These are phyloP conservation scores for Athalia cordata DNA, from an alignment of 2,888 invertebrate genomes.

Conservation along the genomic window DNA sequence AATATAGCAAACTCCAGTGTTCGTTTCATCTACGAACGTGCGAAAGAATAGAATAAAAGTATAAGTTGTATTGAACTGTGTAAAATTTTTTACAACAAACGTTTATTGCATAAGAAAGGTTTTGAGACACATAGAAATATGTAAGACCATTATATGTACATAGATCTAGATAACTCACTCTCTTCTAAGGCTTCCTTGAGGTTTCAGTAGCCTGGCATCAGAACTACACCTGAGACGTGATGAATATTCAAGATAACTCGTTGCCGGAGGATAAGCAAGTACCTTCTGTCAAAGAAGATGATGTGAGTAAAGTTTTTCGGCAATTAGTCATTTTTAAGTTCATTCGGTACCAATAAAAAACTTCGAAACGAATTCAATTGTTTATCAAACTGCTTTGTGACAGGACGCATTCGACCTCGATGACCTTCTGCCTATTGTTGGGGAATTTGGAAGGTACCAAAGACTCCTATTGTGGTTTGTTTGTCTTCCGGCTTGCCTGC, in stretches of 20 bases:
- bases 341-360: background rate
- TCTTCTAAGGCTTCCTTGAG: constrained; percentile 65
- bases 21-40: too few relatives aligned
- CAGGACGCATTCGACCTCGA: constrained; percentile 85
- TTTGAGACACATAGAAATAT: too few relatives aligned
- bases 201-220: constrained; percentile 52
- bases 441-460: constrained; percentile 93
- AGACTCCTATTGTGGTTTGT: constrained; percentile 89
- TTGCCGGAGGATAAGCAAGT: constrained; percentile 51
- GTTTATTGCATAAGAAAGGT: too few relatives aligned
- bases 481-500: constrained; percentile 91
- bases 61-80: too few relatives aligned
- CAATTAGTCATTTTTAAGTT: background rate
- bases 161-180: constrained; percentile 63
- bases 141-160: constrained; percentile 19
- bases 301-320: constrained; percentile 60
- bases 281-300: constrained; percentile 56
- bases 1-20: too few relatives aligned
- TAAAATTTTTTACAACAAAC: too few relatives aligned
- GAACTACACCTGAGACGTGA: constrained; percentile 54
- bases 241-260: constrained; percentile 63
- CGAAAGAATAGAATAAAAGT: too few relatives aligned
- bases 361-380: background rate
- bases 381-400: background rate
- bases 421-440: constrained; percentile 88